Evolutionary conservation across 2,888 invertebrate species (phyloP).

Genomic region (Cryptocephalus primarius): DNA sequence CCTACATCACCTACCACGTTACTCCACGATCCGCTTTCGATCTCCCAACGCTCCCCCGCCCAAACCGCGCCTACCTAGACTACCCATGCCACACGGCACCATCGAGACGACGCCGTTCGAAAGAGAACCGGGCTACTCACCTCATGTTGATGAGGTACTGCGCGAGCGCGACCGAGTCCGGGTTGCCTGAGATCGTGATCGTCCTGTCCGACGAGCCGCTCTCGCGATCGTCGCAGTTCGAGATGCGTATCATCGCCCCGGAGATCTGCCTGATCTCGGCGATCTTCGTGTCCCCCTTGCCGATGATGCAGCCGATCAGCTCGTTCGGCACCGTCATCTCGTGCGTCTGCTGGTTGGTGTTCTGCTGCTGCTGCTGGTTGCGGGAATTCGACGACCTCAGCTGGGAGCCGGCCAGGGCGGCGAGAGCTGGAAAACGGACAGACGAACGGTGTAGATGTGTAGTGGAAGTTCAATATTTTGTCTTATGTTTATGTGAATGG

Average conservation of each 20-base stretch:
- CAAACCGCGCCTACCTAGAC: too few species aligned
- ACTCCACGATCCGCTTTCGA: too few species aligned
- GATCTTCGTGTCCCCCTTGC: constrained; percentile 97
- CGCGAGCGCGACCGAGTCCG: constrained; percentile 92
- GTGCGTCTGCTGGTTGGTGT: constrained; percentile 75
- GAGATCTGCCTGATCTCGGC: constrained; percentile 98
- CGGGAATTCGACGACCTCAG: constrained; percentile 71
- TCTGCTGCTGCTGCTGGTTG: constrained; percentile 67
- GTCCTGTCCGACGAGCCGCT: constrained; percentile 93
- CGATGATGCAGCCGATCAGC: constrained; percentile 96
- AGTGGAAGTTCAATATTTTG: too few species aligned
- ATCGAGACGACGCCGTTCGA: too few species aligned
- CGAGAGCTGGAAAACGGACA: constrained; percentile 39
- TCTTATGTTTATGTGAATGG: too few species aligned
- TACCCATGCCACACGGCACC: too few species aligned
- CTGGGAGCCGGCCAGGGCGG: constrained; percentile 83
- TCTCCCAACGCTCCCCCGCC: too few species aligned
- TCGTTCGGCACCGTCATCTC: constrained; percentile 99
- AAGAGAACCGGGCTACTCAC: constrained; percentile 46
- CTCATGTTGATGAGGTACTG: constrained; percentile 99
- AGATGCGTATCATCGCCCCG: constrained; percentile 96
- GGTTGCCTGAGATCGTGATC: constrained; percentile 94
- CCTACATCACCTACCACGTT: too few species aligned
- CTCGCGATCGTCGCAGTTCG: constrained; percentile 95
- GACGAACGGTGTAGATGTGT: too few species aligned